Evolutionary conservation across 1,140 invertebrate genomes (phyloP).

Genomic region (Oncopodura yosiiana): DNA sequence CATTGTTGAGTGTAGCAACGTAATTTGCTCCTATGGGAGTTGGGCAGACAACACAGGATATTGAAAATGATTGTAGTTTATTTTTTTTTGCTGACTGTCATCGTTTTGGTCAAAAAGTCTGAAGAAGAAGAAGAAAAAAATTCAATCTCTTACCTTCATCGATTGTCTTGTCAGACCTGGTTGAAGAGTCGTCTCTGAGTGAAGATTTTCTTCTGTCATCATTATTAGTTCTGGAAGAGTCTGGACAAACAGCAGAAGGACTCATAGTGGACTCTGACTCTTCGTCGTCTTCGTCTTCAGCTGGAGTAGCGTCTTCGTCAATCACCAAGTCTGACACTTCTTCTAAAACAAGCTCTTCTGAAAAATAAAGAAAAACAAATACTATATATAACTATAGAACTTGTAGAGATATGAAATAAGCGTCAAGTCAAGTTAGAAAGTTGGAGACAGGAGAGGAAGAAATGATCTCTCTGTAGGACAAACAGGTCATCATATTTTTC

Average conservation of each 20-base stretch:
- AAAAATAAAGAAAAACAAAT: slow-evolving; percentile 3
- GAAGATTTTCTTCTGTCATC: background rate
- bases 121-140: background rate
- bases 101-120: background rate
- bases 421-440: background rate
- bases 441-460: background rate
- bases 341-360: background rate
- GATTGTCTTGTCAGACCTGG: slow-evolving; percentile 30
- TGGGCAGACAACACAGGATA: slow-evolving; percentile 12
- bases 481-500: slow-evolving; percentile 19
- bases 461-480: background rate
- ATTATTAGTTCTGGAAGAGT: background rate
- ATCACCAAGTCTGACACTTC: slow-evolving; percentile 24
- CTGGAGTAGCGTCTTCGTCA: slow-evolving; percentile 23
- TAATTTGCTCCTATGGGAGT: too few relatives aligned
- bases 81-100: background rate
- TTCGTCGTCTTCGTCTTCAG: background rate
- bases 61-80: background rate
- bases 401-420: background rate
- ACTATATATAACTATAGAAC: too few relatives aligned
- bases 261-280: slow-evolving; percentile 28
- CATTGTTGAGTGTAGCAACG: background rate
- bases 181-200: slow-evolving; percentile 1
- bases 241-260: slow-evolving; percentile 12
- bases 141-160: slow-evolving; percentile 32